Percentiles rank a stretch among this genome's conserved stretches.
Evolutionary conservation across 1,140 invertebrate species (phyloP).

Genomic region (Pogonognathellus flavescens): DNA sequence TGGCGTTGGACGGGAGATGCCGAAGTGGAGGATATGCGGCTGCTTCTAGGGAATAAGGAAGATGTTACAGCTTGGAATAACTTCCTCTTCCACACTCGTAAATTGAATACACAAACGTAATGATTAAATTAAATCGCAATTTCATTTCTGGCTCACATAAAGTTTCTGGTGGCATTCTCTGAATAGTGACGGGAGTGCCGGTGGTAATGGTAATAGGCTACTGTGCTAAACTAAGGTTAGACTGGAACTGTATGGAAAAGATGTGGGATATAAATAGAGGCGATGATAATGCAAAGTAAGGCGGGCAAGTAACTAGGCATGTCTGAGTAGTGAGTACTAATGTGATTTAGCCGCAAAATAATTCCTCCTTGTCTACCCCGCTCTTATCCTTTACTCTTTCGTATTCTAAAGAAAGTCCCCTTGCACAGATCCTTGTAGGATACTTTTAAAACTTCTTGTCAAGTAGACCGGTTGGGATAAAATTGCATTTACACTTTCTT

Average conservation of each 20-base stretch:
- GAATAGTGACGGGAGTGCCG: background rate
- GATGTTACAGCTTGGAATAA: background rate
- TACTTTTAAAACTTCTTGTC: slow-evolving; percentile 35
- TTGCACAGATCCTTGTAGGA: background rate
- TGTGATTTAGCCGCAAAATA: slow-evolving; percentile 44
- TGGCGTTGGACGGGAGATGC: background rate
- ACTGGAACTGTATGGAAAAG: background rate
- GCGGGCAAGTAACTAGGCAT: slow-evolving; percentile 19
- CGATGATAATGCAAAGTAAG: background rate
- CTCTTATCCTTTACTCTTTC: slow-evolving; percentile 3
- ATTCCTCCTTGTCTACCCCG: slow-evolving; percentile 33
- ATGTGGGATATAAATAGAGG: background rate
- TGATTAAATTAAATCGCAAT: slow-evolving; percentile 50
- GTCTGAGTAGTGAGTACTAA: slow-evolving; percentile 30
- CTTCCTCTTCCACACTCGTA: slow-evolving; percentile 25
- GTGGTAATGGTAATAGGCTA: background rate
- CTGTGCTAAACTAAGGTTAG: background rate
- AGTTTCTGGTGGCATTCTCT: slow-evolving; percentile 22
- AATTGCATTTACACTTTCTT: slow-evolving; percentile 16
- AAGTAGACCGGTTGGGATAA: slow-evolving; percentile 20
- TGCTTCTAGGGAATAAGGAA: background rate
- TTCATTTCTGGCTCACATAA: slow-evolving; percentile 46
- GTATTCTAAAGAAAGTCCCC: background rate
- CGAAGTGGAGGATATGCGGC: background rate
- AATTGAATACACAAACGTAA: slow-evolving; percentile 50